Percentiles rank a stretch among this genome's conserved stretches.
phyloP scores from a whole-genome alignment of 2,797 vertebrate species.

The Coccyzus lansbergi region DNA sequence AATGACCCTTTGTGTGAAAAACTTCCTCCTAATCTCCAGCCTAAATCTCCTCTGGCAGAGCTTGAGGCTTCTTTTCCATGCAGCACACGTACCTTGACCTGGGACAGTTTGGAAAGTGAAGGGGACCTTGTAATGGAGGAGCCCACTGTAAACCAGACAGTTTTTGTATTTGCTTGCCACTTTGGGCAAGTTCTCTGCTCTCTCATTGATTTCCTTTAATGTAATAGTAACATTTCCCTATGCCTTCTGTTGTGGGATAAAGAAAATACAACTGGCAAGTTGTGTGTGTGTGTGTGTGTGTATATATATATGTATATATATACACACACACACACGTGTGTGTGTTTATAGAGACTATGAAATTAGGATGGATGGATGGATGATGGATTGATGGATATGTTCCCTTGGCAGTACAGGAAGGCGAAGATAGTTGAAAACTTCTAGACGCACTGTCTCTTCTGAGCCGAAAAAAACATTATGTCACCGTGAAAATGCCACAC shows the following conservation, averaged over 20 bases:
- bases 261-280: background rate
- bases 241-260: background rate
- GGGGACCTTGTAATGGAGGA: rapidly evolving
- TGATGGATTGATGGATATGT: background rate
- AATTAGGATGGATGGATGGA: background rate
- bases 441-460: constrained; percentile 3
- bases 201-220: background rate
- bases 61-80: background rate
- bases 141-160: background rate
- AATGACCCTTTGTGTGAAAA: too few relatives aligned
- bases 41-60: too few relatives aligned
- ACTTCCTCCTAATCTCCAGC: too few relatives aligned
- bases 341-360: background rate
- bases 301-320: too few relatives aligned
- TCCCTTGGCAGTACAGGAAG: background rate
- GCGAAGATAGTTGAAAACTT: background rate
- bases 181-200: background rate
- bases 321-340: too few relatives aligned
- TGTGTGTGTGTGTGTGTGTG: too few relatives aligned
- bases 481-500: constrained; percentile 45
- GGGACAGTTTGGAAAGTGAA: background rate
- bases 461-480: constrained; percentile 13
- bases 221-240: background rate
- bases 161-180: background rate
- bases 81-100: background rate